phyloP scores from a whole-genome alignment of 2,113 vertebrate genomes.

The Casuarius casuarius region DNA sequence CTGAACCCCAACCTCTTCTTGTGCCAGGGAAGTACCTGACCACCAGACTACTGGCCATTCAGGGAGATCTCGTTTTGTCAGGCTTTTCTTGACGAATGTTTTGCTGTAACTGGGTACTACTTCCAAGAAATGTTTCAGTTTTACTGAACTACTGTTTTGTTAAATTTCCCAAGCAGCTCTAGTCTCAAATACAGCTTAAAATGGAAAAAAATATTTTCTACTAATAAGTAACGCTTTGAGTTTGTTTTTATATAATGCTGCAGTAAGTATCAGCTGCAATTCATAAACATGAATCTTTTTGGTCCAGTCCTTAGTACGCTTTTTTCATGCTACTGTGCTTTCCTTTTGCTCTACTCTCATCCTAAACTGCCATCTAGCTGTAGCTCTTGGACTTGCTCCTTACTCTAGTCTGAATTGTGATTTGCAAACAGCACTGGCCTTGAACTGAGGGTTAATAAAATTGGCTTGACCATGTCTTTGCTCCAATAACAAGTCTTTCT shows the following conservation, averaged over 20 bases:
- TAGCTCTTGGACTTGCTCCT: neutral
- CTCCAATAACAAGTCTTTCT: rapidly evolving
- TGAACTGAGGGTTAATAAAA: neutral
- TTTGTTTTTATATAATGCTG: neutral
- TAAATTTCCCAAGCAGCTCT: neutral
- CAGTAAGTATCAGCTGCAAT: neutral
- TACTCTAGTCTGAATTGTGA: rapidly evolving
- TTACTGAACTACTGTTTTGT: neutral
- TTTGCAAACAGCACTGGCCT: neutral
- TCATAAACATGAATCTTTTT: rapidly evolving
- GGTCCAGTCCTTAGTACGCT: rapidly evolving
- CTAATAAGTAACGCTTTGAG: neutral
- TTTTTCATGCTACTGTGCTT: rapidly evolving
- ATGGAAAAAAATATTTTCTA: neutral
- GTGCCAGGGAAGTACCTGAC: neutral
- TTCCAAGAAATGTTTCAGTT: neutral
- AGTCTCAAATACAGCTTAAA: neutral
- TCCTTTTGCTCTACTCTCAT: neutral
- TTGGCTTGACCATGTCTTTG: rapidly evolving
- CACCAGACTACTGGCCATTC: rapidly evolving
- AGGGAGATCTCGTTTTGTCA: neutral
- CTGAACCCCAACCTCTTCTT: neutral
- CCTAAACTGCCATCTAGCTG: conserved; percentile 36
- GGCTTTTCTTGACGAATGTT: neutral
- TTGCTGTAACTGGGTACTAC: neutral